A percentile compares a stretch with the other conserved stretches of the same genome.
phyloP scores from a whole-genome alignment of 2,888 invertebrate species.

The Smittia sp. region DNA sequence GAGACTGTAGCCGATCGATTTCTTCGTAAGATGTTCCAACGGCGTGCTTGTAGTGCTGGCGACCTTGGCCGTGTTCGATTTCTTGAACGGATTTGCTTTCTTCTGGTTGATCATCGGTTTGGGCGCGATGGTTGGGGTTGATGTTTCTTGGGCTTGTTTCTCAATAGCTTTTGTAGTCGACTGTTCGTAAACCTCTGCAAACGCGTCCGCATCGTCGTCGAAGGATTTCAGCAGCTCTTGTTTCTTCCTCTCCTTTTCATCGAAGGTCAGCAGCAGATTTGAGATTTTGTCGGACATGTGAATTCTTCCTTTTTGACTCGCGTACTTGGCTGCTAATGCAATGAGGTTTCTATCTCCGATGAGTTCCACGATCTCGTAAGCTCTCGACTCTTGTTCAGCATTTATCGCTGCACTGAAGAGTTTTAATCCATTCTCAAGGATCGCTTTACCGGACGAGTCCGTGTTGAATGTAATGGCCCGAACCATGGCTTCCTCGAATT shows the following conservation, averaged over 20 bases:
- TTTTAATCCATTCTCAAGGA: conserved; percentile 79
- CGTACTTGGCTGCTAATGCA: conserved; percentile 85
- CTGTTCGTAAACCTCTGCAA: conserved; percentile 1
- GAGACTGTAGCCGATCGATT: conserved; percentile 43
- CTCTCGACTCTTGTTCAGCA: conserved; percentile 77
- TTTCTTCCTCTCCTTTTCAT: conserved; percentile 47
- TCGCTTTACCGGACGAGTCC: conserved; percentile 64
- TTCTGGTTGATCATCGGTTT: conserved; percentile 50
- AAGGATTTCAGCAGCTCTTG: conserved; percentile 46
- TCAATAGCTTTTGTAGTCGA: neutral
- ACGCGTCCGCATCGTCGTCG: conserved; percentile 46
- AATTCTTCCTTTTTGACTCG: conserved; percentile 71
- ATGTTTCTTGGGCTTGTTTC: conserved; percentile 42
- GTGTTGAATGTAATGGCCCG: conserved; percentile 63
- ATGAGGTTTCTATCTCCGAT: conserved; percentile 74
- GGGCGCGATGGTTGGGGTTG: conserved; percentile 45
- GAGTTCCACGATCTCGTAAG: conserved; percentile 80
- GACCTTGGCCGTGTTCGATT: conserved; percentile 50
- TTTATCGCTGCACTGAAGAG: conserved; percentile 74
- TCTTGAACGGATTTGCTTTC: conserved; percentile 58
- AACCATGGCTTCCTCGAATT: conserved; percentile 72
- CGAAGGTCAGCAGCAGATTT: conserved; percentile 57
- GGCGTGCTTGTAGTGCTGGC: conserved; percentile 49
- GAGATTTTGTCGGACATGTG: conserved; percentile 76
- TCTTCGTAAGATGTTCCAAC: conserved; percentile 48